Evolutionary conservation across 2,888 invertebrate species (phyloP), one percentile per base, ranked within the genome.

Genomic region (Cordilura impudica): DNA sequence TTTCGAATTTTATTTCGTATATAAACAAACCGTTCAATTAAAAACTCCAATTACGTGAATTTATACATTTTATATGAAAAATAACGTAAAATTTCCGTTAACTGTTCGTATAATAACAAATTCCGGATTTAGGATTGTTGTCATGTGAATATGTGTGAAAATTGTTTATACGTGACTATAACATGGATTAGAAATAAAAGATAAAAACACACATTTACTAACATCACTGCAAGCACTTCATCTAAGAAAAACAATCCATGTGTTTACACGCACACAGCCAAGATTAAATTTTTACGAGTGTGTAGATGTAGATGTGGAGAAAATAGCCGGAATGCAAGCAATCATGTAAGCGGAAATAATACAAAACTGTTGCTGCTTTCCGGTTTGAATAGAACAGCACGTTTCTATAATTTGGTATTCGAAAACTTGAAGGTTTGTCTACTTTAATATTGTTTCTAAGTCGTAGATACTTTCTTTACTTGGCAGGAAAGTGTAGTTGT

Each of bases 271-370:
- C 8, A 18, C n/a, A n/a, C 2, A n/a, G 6, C 3, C 12, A 12
- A 10, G 14, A 10, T 45, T n/a, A 66, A n/a, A 31, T 58, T 14
- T 67, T 43, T 67, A 23, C 16, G 43, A 6, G 35, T 45, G 21
- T 51, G 14, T n/a, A 12, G 14, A 49, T 45, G 21, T 51, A 12
- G 35, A 39, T 61, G 43, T 67, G 21, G 12, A 63, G 61, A 67
- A 77, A 77, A 77, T 66, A 56, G 66, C 70, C 69, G 77, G 81
- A 72, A 61, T 61, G 70, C 74, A 81, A 77, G 78, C 79, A 81
- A 82, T 81, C 77, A 79, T 70, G 71, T 18, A 70, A 82, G 58
- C 82, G 82, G 82, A 82, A 82, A 82, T 82, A 66, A 76, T 69
- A 78, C 61, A 72, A 70, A 81, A 78, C 79, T 82, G 79, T 79